Evolutionary conservation across 2,888 invertebrate genomes (phyloP).

Genomic region (Cancer borealis): DNA sequence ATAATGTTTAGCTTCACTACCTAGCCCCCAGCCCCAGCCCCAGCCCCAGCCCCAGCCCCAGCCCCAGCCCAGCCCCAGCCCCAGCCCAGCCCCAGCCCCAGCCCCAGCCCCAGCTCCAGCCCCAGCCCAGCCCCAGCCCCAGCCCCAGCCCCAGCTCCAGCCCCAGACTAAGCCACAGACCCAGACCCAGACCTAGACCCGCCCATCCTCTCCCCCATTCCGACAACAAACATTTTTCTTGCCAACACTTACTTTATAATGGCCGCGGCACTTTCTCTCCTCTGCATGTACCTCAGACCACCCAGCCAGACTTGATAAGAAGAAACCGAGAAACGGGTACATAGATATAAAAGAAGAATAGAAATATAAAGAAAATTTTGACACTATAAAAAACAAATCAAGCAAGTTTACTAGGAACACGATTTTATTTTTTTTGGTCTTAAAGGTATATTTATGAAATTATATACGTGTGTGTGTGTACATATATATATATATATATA

Average conservation of each 20-base stretch:
- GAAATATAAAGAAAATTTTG: neutral
- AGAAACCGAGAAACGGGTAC: neutral
- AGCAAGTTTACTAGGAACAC: neutral
- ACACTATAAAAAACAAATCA: neutral
- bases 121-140: neutral
- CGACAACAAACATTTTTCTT: conserved; percentile 7
- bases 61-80: neutral
- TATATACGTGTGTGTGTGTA: no score
- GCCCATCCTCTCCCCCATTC: neutral
- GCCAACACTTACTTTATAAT: conserved; percentile 32
- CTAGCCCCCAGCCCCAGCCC: neutral
- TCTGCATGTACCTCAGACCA: conserved; percentile 14
- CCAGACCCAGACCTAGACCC: neutral
- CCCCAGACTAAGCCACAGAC: no score
- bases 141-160: neutral
- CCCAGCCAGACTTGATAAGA: neutral
- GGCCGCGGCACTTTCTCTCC: conserved; percentile 29
- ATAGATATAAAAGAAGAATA: neutral
- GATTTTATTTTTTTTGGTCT: neutral
- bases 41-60: neutral
- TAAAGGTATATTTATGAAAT: neutral
- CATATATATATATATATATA: neutral
- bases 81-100: neutral
- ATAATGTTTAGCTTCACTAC: neutral
- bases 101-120: neutral